Evolutionary conservation across 2,888 invertebrate species (phyloP).

Genomic region (Papilio elwesi): DNA sequence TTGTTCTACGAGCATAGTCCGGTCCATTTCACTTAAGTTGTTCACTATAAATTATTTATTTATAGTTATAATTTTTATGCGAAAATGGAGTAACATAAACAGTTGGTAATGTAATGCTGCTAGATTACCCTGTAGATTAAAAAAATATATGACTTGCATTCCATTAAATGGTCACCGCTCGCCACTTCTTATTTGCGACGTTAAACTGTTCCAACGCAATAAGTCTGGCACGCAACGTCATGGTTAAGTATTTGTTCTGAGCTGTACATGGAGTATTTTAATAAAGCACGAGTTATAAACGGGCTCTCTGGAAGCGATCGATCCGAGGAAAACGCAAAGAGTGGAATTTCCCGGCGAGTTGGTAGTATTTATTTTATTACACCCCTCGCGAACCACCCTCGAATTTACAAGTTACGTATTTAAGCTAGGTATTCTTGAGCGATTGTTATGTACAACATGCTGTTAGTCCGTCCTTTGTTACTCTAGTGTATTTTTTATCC

Average conservation of each 20-base stretch:
- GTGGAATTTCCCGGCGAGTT: conserved; percentile 4
- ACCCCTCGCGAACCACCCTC: not conserved
- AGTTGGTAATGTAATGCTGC: too few species aligned
- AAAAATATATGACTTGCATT: not conserved
- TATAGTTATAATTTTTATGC: too few species aligned
- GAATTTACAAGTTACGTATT: not conserved
- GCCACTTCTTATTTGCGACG: conserved; percentile 1
- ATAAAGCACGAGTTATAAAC: conserved; percentile 11
- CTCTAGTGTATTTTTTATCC: too few species aligned
- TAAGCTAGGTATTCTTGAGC: not conserved
- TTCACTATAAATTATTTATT: too few species aligned
- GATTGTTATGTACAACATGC: not conserved
- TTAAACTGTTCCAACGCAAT: conserved; percentile 15
- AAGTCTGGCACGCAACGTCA: conserved; percentile 21
- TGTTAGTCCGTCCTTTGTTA: too few species aligned
- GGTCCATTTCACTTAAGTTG: too few species aligned
- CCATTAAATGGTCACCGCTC: conserved; percentile 2
- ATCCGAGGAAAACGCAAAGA: not conserved
- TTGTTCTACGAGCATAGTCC: too few species aligned
- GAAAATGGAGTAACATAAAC: too few species aligned
- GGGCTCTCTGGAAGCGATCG: not conserved
- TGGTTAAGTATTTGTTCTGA: conserved; percentile 8
- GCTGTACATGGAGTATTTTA: conserved; percentile 13
- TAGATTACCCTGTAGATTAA: too few species aligned
- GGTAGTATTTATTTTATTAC: not conserved